Evolutionary conservation across 2,888 invertebrate genomes (phyloP).

Genomic region (Cylloceria caligata): DNA sequence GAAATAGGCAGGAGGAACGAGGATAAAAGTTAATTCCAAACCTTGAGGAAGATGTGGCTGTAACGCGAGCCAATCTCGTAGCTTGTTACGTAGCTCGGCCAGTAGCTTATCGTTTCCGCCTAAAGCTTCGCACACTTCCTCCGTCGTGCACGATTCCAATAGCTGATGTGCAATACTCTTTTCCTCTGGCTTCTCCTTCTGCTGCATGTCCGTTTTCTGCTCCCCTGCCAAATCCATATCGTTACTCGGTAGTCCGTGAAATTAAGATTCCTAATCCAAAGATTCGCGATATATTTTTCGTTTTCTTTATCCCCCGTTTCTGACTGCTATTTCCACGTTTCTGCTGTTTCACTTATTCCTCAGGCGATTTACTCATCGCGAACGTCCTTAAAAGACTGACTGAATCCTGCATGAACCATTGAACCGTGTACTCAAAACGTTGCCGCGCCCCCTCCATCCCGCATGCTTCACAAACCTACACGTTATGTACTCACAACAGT

Average conservation of each 20-base stretch:
- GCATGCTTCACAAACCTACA: not conserved
- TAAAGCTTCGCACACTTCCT: conserved; percentile 70
- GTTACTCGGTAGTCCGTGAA: conserved; percentile 61
- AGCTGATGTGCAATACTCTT: conserved; percentile 37
- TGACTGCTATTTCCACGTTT: not conserved
- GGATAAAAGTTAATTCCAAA: conserved; percentile 68
- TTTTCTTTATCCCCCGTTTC: conserved; percentile 12
- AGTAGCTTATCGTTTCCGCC: conserved; percentile 73
- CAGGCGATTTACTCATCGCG: not conserved
- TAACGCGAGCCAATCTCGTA: conserved; percentile 80
- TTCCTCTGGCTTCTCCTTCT: conserved; percentile 13
- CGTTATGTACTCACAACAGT: not conserved
- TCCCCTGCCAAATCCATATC: conserved; percentile 58
- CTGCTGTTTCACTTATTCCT: conserved; percentile 31
- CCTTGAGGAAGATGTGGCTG: conserved; percentile 83
- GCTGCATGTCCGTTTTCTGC: conserved; percentile 42
- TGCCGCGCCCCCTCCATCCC: not conserved
- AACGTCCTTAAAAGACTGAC: conserved; percentile 23
- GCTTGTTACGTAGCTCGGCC: conserved; percentile 73
- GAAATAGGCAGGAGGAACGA: conserved; percentile 18
- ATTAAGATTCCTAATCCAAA: conserved; percentile 54
- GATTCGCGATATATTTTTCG: conserved; percentile 36
- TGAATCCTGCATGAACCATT: not conserved
- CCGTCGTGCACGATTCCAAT: conserved; percentile 70
- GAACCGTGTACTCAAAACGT: not conserved